Evolutionary conservation across 2,888 invertebrate genomes (phyloP).

Genomic region (Idaea dimidiata): DNA sequence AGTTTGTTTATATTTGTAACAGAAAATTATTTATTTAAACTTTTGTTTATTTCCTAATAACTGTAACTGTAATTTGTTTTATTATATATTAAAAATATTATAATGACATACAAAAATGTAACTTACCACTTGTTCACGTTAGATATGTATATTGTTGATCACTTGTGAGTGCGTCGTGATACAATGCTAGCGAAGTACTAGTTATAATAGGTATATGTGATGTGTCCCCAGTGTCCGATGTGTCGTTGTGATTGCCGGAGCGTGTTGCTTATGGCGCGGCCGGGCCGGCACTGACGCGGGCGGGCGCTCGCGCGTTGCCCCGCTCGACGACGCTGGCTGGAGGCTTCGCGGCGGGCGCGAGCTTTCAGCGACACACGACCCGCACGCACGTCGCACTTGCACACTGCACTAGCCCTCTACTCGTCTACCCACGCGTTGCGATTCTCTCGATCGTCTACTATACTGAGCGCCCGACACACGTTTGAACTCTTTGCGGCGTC

Average conservation of each 20-base stretch:
- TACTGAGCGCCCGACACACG: conserved; percentile 76
- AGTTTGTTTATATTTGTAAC: conserved; percentile 5
- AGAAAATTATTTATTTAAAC: neutral
- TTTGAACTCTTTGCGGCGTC: conserved; percentile 77
- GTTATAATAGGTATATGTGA: conserved; percentile 11
- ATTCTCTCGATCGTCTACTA: conserved; percentile 78
- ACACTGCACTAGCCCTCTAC: conserved; percentile 76
- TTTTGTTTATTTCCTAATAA: neutral
- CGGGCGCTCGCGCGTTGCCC: conserved; percentile 41
- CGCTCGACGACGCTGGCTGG: conserved; percentile 41
- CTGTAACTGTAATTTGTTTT: neutral
- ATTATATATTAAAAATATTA: neutral
- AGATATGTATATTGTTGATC: conserved; percentile 51
- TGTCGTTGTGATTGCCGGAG: conserved; percentile 48
- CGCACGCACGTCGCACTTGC: conserved; percentile 76
- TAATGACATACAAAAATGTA: conserved; percentile 21
- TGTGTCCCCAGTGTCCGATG: conserved; percentile 53
- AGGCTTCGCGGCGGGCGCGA: conserved; percentile 77
- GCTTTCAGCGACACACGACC: conserved; percentile 77
- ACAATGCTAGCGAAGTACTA: conserved; percentile 41
- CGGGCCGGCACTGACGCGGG: conserved; percentile 80
- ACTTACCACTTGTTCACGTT: conserved; percentile 64
- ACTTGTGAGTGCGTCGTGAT: conserved; percentile 50
- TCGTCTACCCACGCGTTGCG: conserved; percentile 73
- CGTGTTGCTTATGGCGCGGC: conserved; percentile 78